A percentile compares a stretch with the other conserved stretches of the same genome.
Conservation (phyloP, 2,797 vertebrate species). For the Esox masquinongy region DNA sequence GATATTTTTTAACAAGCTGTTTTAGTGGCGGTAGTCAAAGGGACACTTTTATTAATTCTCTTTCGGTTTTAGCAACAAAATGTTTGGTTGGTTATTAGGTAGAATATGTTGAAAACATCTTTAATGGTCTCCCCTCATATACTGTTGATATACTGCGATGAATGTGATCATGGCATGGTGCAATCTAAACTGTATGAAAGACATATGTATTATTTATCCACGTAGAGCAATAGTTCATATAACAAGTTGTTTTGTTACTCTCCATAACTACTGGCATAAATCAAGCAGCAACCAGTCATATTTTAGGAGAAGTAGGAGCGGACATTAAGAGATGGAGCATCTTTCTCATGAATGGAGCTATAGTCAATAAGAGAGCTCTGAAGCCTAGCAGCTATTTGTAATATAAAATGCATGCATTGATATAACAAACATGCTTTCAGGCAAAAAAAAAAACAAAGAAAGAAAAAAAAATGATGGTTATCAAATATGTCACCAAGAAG, state of each 20-base stretch:
- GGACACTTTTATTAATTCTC: too few relatives aligned
- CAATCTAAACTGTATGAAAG: not conserved
- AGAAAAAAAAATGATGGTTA: not conserved
- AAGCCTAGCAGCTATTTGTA: not conserved
- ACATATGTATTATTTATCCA: not conserved
- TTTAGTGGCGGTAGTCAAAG: too few relatives aligned
- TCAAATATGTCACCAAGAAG: not conserved
- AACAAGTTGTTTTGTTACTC: not conserved
- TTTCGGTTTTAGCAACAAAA: too few relatives aligned
- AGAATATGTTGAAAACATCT: not conserved
- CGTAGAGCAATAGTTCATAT: not conserved
- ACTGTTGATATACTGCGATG: not conserved
- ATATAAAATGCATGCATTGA: not conserved
- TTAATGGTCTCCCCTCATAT: not conserved
- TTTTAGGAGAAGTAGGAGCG: not conserved
- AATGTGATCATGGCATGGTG: not conserved
- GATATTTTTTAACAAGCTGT: too few relatives aligned
- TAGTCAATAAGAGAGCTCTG: not conserved
- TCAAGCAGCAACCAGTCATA: conserved; percentile 1
- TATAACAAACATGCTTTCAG: conserved; percentile 9
- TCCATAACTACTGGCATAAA: not conserved
- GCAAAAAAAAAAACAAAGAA: not conserved
- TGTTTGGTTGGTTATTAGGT: too few relatives aligned
- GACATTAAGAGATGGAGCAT: not conserved
- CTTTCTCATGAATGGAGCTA: not conserved